A percentile compares a stretch with the other conserved stretches of the same genome.
phyloP scores from a whole-genome alignment of 2,797 vertebrate species.

The Acrocephalus scirpaceus region DNA sequence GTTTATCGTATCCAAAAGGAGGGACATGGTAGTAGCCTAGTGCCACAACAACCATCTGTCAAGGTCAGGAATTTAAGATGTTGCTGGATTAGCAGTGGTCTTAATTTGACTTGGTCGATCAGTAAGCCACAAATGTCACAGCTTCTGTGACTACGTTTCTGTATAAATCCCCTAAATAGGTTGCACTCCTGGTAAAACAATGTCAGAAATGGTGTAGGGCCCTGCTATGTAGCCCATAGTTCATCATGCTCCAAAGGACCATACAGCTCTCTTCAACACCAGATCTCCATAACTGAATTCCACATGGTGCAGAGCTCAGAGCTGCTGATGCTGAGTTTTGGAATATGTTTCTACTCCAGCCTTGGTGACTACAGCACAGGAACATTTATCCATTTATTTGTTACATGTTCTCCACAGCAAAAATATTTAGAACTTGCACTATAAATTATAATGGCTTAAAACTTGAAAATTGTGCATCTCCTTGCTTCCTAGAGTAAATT shows the following conservation, averaged over 20 bases:
- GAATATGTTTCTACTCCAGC: neutral
- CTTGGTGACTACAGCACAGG: neutral
- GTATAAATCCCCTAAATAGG: neutral
- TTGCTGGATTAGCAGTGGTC: neutral
- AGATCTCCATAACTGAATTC: neutral
- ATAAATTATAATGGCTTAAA: neutral
- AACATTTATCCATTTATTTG: neutral
- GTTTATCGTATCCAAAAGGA: neutral
- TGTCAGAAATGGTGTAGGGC: neutral
- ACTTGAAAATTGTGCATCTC: neutral
- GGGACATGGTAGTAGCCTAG: neutral
- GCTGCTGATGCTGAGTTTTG: neutral
- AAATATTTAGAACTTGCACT: neutral
- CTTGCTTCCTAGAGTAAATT: neutral
- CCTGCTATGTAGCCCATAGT: neutral
- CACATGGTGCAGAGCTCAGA: neutral
- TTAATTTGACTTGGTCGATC: neutral
- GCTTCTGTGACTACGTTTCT: neutral
- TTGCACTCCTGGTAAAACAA: neutral
- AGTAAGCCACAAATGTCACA: neutral
- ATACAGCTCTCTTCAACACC: neutral
- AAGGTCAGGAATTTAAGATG: neutral
- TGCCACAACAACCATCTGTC: neutral
- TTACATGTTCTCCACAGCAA: rapidly evolving
- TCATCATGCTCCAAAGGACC: neutral